Conservation (phyloP, 2,888 invertebrate genomes). For the Cremastobaeus sp. region DNA sequence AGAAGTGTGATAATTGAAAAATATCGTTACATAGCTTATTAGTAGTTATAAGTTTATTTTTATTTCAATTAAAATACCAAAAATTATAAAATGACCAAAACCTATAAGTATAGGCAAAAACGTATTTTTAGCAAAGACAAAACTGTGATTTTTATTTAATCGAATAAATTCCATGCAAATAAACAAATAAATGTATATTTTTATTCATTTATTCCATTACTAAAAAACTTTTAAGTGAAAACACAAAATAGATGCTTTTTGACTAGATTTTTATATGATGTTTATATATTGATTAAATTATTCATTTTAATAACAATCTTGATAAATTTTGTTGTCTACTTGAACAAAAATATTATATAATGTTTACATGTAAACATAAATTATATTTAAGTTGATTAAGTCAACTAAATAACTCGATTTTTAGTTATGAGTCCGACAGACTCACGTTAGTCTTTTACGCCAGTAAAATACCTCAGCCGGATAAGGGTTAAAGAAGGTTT, state of each 20-base stretch:
- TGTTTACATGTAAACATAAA: too few species aligned
- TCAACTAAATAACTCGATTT: too few species aligned
- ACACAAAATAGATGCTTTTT: too few species aligned
- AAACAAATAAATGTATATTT: neutral
- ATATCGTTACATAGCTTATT: neutral
- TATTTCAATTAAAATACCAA: neutral
- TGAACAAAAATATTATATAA: neutral
- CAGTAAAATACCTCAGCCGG: slow-evolving; percentile 9
- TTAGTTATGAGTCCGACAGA: slow-evolving; percentile 1
- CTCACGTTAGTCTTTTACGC: slow-evolving; percentile 5
- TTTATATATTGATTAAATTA: neutral
- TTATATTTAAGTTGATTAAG: too few species aligned
- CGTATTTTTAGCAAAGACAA: neutral
- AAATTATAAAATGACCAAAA: neutral
- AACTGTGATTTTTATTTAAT: neutral
- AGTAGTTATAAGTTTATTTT: neutral
- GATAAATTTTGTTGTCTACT: neutral
- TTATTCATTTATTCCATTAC: too few species aligned
- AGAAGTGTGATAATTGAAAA: neutral
- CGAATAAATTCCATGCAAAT: neutral
- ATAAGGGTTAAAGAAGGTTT: slow-evolving; percentile 11
- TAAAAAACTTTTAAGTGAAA: too few species aligned
- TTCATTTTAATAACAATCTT: neutral
- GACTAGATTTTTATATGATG: neutral
- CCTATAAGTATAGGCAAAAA: neutral